These are phyloP conservation scores for Ramphastos sulfuratus DNA, from an alignment of 2,113 vertebrate genomes.

Conservation along the genomic window DNA sequence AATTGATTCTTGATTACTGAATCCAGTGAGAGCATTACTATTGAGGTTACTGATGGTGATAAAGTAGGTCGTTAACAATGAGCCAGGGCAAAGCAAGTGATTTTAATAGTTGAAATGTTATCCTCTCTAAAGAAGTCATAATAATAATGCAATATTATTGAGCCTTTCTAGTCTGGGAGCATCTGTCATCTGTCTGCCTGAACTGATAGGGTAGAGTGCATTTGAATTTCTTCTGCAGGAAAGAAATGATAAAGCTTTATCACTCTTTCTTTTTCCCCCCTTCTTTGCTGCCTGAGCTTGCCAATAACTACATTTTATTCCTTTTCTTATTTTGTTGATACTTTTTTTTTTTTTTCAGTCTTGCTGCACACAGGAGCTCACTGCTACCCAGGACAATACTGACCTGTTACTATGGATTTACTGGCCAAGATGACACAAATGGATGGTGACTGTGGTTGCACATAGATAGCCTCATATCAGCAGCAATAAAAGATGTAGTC, in stretches of 20 bases:
- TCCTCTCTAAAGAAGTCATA: constrained; percentile 38
- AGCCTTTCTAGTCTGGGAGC: constrained; percentile 34
- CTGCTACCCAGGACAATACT: neutral
- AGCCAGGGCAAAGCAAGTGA: constrained; percentile 48
- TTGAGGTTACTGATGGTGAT: constrained; percentile 42
- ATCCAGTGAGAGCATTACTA: constrained; percentile 20
- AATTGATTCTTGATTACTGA: constrained; percentile 36
- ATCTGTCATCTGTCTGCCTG: constrained; percentile 47
- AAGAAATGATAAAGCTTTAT: constrained; percentile 30
- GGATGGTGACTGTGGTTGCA: neutral
- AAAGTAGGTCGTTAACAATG: constrained; percentile 50
- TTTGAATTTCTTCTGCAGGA: constrained; percentile 37
- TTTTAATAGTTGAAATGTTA: constrained; percentile 55
- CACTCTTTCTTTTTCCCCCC: neutral
- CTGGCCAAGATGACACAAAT: constrained; percentile 8
- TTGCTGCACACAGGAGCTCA: neutral
- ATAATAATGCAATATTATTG: constrained; percentile 44
- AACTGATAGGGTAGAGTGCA: constrained; percentile 19
- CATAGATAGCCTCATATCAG: neutral
- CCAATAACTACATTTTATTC: neutral
- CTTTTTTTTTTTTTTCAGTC: neutral
- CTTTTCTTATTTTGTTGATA: neutral
- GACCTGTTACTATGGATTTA: neutral
- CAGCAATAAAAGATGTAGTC: neutral
- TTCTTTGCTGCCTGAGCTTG: neutral